Percentiles rank a stretch among this genome's conserved stretches.
phyloP scores from a whole-genome alignment of 2,888 invertebrate species.

The Margaritifera margaritifera region DNA sequence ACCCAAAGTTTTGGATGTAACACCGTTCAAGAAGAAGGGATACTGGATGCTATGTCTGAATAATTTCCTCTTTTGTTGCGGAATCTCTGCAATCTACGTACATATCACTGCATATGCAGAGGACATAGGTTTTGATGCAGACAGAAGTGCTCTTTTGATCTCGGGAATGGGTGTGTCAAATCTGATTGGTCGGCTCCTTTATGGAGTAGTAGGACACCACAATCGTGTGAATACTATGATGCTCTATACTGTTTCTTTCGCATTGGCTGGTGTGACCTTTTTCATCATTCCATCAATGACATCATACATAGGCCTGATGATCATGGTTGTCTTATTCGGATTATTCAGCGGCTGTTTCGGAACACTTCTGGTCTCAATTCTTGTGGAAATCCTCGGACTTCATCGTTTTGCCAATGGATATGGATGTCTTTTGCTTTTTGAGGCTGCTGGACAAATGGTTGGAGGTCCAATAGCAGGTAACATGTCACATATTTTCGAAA shows the following conservation, averaged over 20 bases:
- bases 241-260: conserved; percentile 38
- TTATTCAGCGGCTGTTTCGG: conserved; percentile 48
- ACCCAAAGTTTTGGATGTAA: conserved; percentile 35
- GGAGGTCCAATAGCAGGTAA: conserved; percentile 55
- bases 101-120: conserved; percentile 50
- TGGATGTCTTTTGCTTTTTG: conserved; percentile 49
- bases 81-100: conserved; percentile 49
- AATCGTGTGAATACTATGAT: conserved; percentile 27
- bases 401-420: conserved; percentile 47
- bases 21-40: conserved; percentile 43
- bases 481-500: neutral
- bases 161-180: conserved; percentile 51
- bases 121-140: conserved; percentile 29
- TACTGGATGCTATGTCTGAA: conserved; percentile 45
- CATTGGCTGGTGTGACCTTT: conserved; percentile 39
- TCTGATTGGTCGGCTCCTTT: conserved; percentile 45
- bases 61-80: conserved; percentile 49
- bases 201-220: conserved; percentile 40
- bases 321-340: conserved; percentile 41
- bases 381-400: conserved; percentile 44
- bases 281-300: conserved; percentile 30
- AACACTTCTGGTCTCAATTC: conserved; percentile 38
- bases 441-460: conserved; percentile 46
- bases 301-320: conserved; percentile 34
- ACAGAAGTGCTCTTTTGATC: conserved; percentile 43